Base-by-base conservation (phyloP, 2,888 invertebrate genomes). In the Eupithecia dodoneata region DNA sequence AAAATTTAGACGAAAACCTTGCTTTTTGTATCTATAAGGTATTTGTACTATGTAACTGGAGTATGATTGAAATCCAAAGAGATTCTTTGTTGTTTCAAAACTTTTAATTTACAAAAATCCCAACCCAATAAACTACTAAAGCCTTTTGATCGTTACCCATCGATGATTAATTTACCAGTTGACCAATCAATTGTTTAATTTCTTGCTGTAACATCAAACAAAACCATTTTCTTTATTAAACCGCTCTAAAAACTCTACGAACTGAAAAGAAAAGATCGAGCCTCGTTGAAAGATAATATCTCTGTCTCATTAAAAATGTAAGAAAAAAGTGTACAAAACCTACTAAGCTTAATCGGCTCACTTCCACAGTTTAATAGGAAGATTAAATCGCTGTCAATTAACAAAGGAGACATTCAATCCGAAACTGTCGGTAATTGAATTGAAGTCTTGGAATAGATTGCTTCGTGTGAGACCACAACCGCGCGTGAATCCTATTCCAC, bases 291-390 rank as follows among this genome's bases (percentile, higher is more conserved):
- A 45, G 67, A 69, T 45, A 45, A 69, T n/a, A 69, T n/a, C 45
- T 4, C 45, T 4, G 3, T 10, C 45, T n/a, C 45, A 69, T 45
- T 45, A 69, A 69, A 69, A 45, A 18, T 69, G 45, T n/a, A 15
- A 42, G 13, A 42, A 66, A n/a, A 66, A 66, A 15, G 7, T 55
- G 55, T 55, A 52, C 1, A 41, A 66, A 66, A 15, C 13, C 42
- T 44, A n/a, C 15, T 41, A 12, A 7, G 7, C 15, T 42, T 42
- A 42, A 42, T 13, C 41, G 6, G 13, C 6, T 65, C 41, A 15
- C 66, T 65, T 66, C 42, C 42, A 66, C 15, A 41, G 42, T 66
- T 41, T 41, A 42, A 66, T 41, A 42, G 66, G 66, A 66, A 66
- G 66, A 41, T 30, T 41, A 13, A 18, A 66, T 66, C 66, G 18